Evolutionary conservation across 2,888 invertebrate species (phyloP).

Genomic region (Lasioglossum lativentre): DNA sequence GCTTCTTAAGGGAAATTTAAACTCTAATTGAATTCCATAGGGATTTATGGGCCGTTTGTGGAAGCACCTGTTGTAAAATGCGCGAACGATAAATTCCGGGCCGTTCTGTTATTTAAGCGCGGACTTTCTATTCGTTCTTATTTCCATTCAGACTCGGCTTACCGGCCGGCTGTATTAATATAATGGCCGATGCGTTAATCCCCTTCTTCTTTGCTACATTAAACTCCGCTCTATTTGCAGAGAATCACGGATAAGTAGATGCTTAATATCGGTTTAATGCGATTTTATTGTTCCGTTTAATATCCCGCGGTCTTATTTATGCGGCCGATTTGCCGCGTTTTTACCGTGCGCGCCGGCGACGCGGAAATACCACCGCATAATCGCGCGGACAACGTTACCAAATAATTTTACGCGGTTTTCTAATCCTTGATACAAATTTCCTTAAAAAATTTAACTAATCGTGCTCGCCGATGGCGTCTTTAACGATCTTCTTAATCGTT

Average conservation of each 20-base stretch:
- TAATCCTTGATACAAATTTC: not conserved
- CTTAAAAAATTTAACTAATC: not conserved
- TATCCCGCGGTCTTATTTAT: constrained; percentile 20
- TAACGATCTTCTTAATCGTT: too few species aligned
- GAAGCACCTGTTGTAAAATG: constrained; percentile 53
- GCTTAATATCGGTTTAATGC: constrained; percentile 49
- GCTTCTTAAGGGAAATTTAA: constrained; percentile 34
- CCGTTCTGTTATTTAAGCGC: constrained; percentile 45
- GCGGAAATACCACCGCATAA: not conserved
- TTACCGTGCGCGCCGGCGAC: not conserved
- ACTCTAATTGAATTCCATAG: constrained; percentile 50
- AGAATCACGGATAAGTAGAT: constrained; percentile 39
- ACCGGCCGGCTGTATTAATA: constrained; percentile 31
- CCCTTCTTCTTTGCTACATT: constrained; percentile 38
- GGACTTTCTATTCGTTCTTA: constrained; percentile 42
- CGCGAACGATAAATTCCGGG: constrained; percentile 38
- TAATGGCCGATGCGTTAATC: constrained; percentile 48
- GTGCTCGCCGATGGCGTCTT: not conserved
- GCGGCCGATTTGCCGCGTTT: not conserved
- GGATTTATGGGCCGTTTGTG: constrained; percentile 48
- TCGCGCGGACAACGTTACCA: not conserved
- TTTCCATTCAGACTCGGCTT: constrained; percentile 42
- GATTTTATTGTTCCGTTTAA: constrained; percentile 51
- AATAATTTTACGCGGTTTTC: not conserved
- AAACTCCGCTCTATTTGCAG: constrained; percentile 35